These are phyloP conservation scores for Drosophila jambulina DNA, from an alignment of 1,140 invertebrate species.

Conservation along the genomic window DNA sequence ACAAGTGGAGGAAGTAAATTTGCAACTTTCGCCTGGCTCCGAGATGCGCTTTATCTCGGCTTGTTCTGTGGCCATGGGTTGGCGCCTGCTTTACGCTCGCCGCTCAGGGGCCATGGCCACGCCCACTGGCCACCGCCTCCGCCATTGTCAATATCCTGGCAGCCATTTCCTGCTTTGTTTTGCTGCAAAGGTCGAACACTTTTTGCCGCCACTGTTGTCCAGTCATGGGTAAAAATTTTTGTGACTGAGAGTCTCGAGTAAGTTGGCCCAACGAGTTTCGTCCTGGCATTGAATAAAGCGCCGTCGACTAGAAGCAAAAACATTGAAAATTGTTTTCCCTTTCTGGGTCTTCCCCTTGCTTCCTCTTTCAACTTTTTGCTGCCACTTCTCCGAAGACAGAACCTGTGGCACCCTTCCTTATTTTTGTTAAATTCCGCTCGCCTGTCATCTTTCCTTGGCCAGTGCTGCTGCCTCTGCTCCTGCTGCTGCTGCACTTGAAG, in stretches of 20 bases:
- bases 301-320: constrained; percentile 77
- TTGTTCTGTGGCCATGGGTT: constrained; percentile 23
- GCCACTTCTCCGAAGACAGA: constrained; percentile 8
- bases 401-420: constrained; percentile 43
- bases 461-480: background rate
- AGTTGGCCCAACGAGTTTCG: constrained; percentile 61
- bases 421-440: constrained; percentile 68
- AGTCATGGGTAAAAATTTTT: constrained; percentile 70
- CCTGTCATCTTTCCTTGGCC: constrained; percentile 59
- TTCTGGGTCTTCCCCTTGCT: constrained; percentile 1
- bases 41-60: constrained; percentile 37
- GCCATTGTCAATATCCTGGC: constrained; percentile 73
- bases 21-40: constrained; percentile 45
- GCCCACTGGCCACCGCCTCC: constrained; percentile 21
- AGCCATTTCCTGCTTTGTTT: constrained; percentile 76
- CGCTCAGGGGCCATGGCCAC: constrained; percentile 53
- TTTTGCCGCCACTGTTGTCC: constrained; percentile 63
- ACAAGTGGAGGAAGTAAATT: constrained; percentile 58
- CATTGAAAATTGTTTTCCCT: constrained; percentile 82
- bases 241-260: constrained; percentile 63
- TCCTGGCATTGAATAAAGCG: constrained; percentile 79
- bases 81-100: constrained; percentile 62
- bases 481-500: constrained; percentile 62
- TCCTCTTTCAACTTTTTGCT: background rate
- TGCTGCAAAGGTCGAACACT: constrained; percentile 60